A percentile compares a stretch with the other conserved stretches of the same genome.
Evolutionary conservation across 2,113 vertebrate genomes (phyloP).

Genomic region (Petroica traversi): DNA sequence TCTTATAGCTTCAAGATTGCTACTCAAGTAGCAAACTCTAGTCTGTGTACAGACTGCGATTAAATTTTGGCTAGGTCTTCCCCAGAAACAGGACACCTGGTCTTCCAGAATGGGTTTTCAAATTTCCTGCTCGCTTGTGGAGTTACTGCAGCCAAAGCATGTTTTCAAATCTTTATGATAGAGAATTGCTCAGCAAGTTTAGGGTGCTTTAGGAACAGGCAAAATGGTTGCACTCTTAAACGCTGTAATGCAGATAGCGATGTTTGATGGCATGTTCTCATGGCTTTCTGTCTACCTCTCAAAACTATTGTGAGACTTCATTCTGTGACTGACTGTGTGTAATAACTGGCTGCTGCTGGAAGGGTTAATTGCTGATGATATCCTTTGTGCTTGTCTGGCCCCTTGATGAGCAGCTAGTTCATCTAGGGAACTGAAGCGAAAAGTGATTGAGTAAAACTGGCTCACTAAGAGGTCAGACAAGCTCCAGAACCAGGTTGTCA

Average conservation of each 20-base stretch:
- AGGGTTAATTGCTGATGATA: slow-evolving; percentile 3
- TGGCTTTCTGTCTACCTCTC: neutral
- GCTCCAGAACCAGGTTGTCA: neutral
- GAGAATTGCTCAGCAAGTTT: neutral
- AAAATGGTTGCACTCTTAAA: neutral
- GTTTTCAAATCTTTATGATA: neutral
- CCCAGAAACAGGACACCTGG: neutral
- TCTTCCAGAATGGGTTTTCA: neutral
- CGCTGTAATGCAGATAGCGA: accelerated
- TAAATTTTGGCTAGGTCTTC: neutral
- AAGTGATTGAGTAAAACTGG: neutral
- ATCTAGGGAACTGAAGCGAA: neutral
- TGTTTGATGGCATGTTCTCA: neutral
- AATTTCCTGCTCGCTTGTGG: neutral
- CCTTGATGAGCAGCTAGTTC: neutral
- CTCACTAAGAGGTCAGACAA: neutral
- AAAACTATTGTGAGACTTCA: neutral
- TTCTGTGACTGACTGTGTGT: neutral
- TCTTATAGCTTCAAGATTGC: neutral
- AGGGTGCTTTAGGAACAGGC: neutral
- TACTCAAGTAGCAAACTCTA: neutral
- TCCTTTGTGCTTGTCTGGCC: neutral
- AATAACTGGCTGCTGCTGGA: neutral
- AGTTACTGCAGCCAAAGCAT: neutral
- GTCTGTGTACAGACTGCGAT: accelerated